Percentiles rank a stretch among this genome's conserved stretches.
These are phyloP conservation scores for Pristionchus mayeri DNA, from an alignment of 2,888 invertebrate species.

Conservation along the genomic window DNA sequence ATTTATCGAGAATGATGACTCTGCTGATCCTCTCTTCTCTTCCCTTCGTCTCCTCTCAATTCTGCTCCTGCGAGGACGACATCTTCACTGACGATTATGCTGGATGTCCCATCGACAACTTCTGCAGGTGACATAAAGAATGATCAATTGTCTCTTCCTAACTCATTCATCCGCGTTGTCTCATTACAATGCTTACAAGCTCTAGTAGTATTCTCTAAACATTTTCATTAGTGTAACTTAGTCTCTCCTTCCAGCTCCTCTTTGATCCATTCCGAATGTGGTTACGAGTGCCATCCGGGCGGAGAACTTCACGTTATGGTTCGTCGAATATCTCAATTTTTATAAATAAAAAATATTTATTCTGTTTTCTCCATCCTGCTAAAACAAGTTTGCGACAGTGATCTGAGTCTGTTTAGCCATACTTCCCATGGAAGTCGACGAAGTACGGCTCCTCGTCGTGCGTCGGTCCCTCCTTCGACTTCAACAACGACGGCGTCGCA, in stretches of 20 bases:
- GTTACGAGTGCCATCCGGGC: background rate
- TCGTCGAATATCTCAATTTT: too few species aligned
- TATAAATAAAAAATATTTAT: background rate
- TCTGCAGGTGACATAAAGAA: background rate
- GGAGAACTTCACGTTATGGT: constrained; percentile 22
- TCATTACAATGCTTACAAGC: too few species aligned
- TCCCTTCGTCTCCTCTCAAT: background rate
- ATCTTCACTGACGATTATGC: constrained; percentile 18
- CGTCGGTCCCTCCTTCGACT: background rate
- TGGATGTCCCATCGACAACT: constrained; percentile 6
- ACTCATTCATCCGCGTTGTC: too few species aligned
- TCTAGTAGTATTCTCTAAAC: too few species aligned
- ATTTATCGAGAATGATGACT: too few species aligned
- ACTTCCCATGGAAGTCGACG: background rate
- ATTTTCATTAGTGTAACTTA: too few species aligned
- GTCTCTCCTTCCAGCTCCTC: background rate
- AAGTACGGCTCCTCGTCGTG: background rate
- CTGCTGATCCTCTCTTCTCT: background rate
- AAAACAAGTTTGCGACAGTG: background rate
- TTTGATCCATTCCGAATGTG: background rate
- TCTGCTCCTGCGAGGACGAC: background rate
- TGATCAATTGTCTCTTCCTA: too few species aligned
- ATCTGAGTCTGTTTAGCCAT: background rate
- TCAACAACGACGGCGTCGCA: background rate
- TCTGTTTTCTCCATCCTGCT: background rate